Evolutionary conservation across 2,797 vertebrate species (phyloP).

Genomic region (Salarias fasciatus): DNA sequence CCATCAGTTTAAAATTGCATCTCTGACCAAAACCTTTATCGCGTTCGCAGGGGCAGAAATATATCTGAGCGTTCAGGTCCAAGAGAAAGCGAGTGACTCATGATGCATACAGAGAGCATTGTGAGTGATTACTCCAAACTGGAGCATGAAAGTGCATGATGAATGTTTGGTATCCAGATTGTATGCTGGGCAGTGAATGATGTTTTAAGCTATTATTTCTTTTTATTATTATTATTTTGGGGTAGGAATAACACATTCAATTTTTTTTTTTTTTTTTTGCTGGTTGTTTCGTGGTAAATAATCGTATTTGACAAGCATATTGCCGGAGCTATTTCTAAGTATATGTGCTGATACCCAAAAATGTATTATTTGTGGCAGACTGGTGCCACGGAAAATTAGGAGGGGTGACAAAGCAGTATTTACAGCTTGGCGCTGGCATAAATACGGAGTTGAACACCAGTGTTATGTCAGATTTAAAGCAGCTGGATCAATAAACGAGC

Average conservation of each 20-base stretch:
- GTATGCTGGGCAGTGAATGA: constrained; percentile 21
- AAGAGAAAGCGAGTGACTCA: constrained; percentile 29
- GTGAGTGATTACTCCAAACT: constrained; percentile 50
- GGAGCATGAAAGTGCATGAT: constrained; percentile 62
- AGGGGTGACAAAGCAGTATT: constrained; percentile 23
- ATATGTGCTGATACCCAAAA: constrained; percentile 12
- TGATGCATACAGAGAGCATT: constrained; percentile 27
- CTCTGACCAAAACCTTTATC: not conserved
- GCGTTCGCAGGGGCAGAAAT: constrained; percentile 6
- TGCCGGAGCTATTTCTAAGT: constrained; percentile 18
- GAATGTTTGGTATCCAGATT: constrained; percentile 31
- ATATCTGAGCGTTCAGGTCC: constrained; percentile 1
- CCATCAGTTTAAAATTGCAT: not conserved
- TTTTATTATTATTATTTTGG: not conserved
- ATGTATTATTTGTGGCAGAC: constrained; percentile 29
- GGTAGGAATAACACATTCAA: too few species aligned
- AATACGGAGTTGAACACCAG: constrained; percentile 25
- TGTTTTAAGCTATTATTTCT: not conserved
- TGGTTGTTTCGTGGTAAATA: constrained; percentile 15
- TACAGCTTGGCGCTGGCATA: constrained; percentile 21
- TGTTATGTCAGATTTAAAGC: constrained; percentile 40
- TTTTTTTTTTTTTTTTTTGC: too few species aligned
- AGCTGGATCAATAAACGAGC: constrained; percentile 49
- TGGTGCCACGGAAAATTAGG: constrained; percentile 35
- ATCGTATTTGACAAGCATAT: constrained; percentile 4